Evolutionary conservation across 2,113 vertebrate genomes (phyloP).

Genomic region (Pipa parva): DNA sequence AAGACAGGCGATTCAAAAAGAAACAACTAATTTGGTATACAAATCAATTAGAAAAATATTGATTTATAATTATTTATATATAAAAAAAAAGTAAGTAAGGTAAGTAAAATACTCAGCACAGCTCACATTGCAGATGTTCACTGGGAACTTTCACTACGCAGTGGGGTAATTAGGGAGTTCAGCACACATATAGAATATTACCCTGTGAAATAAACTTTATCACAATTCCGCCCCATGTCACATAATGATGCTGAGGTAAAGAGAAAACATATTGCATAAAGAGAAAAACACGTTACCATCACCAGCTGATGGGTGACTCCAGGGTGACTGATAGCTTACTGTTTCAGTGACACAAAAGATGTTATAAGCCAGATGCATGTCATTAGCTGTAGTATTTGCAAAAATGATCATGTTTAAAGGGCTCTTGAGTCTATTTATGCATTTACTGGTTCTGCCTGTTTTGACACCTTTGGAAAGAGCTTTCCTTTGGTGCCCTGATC

Average conservation of each 20-base stretch:
- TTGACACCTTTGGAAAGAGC: background rate
- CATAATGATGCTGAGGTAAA: conserved; percentile 8
- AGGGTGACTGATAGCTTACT: conserved; percentile 40
- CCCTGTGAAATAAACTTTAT: no score
- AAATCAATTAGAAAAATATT: no score
- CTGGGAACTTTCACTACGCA: no score
- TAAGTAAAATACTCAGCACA: no score
- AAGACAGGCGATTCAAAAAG: no score
- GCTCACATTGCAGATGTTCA: no score
- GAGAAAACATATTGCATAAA: conserved; percentile 30
- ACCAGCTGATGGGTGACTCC: conserved; percentile 9
- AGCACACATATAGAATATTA: no score
- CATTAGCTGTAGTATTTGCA: conserved; percentile 34
- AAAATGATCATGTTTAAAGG: conserved; percentile 30
- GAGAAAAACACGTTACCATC: background rate
- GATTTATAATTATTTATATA: no score
- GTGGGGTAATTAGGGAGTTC: no score
- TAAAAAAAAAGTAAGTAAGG: no score
- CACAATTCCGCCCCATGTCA: no score
- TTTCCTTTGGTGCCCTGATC: background rate
- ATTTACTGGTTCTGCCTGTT: background rate
- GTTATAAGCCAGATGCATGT: conserved; percentile 38
- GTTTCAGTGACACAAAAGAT: conserved; percentile 17
- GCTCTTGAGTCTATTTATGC: conserved; percentile 30
- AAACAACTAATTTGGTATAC: no score